Evolutionary conservation across 2,797 vertebrate genomes (phyloP).

Genomic region (Borostomias antarcticus): DNA sequence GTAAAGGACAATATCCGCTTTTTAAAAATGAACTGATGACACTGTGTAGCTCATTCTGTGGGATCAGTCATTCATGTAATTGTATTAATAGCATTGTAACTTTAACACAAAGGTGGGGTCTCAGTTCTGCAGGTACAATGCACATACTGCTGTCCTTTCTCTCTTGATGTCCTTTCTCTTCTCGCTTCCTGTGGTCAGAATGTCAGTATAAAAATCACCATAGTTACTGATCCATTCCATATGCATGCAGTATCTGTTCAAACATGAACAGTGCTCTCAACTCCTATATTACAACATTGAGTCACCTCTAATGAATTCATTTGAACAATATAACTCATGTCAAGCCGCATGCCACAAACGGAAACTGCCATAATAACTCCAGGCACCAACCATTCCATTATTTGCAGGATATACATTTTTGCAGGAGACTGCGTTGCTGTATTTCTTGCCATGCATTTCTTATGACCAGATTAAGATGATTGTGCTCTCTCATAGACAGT

Average conservation of each 20-base stretch:
- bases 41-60: constrained; percentile 16
- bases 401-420: neutral
- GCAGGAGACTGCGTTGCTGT: neutral
- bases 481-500: constrained; percentile 57
- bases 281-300: neutral
- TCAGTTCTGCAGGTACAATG: no score
- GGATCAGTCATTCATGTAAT: neutral
- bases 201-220: neutral
- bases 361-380: neutral
- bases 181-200: neutral
- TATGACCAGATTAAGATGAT: constrained; percentile 13
- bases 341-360: neutral
- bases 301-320: neutral
- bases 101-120: neutral
- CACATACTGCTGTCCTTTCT: constrained; percentile 1
- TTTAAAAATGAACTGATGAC: constrained; percentile 16
- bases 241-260: neutral
- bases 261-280: neutral
- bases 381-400: neutral
- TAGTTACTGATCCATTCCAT: neutral
- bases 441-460: neutral
- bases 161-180: neutral
- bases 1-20: constrained; percentile 54
- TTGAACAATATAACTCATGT: constrained; percentile 3
- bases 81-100: constrained; percentile 11